Percentiles rank a stretch among this genome's conserved stretches.
phyloP scores from a whole-genome alignment of 2,113 vertebrate genomes.

The Macrotus californicus region DNA sequence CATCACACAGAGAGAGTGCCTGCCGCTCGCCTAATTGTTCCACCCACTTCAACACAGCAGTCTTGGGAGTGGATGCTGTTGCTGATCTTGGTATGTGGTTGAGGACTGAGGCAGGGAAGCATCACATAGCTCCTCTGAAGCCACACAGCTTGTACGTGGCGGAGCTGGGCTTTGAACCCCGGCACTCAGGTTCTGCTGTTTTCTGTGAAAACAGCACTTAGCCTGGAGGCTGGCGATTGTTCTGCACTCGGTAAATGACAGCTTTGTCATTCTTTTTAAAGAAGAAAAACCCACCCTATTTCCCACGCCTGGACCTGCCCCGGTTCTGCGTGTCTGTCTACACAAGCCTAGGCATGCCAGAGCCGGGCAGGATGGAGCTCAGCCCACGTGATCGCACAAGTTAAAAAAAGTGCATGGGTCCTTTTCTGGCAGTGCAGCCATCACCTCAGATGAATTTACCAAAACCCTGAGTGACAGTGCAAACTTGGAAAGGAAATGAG shows the following conservation, averaged over 20 bases:
- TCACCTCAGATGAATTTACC: background rate
- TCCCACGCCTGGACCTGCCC: too few species aligned
- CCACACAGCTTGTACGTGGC: background rate
- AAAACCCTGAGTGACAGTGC: background rate
- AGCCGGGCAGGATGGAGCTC: background rate
- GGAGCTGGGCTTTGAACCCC: background rate
- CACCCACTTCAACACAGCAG: background rate
- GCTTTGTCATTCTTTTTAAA: background rate
- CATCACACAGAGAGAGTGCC: fast-evolving
- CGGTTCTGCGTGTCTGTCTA: background rate
- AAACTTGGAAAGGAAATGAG: background rate
- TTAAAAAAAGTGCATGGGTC: background rate
- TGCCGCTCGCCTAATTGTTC: background rate
- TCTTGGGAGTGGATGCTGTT: background rate
- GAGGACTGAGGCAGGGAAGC: background rate
- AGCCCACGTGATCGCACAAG: background rate
- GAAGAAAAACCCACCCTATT: background rate
- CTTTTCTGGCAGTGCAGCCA: background rate
- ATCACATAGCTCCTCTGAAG: background rate
- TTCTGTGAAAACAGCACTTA: background rate
- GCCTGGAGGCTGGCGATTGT: background rate
- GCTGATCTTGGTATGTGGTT: background rate
- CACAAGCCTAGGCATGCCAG: background rate
- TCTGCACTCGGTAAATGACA: background rate
- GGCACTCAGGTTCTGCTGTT: background rate